Percentiles rank a stretch among this genome's conserved stretches.
Conservation (phyloP, 2,888 invertebrate genomes). For the Leptopilina syphax region DNA sequence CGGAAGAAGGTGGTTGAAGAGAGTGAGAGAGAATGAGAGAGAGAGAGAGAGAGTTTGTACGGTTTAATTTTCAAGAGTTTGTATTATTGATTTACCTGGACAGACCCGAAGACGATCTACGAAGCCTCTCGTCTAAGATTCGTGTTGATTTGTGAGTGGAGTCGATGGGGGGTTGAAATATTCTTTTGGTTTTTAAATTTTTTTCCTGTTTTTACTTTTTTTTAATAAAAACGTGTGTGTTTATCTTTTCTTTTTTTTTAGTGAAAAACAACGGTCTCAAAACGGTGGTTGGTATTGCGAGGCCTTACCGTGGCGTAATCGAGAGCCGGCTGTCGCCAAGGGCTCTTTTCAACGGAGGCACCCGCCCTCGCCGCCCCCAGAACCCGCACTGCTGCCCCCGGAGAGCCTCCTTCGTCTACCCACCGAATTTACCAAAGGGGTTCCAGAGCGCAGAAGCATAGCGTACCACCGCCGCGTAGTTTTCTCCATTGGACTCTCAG, state of each 20-base stretch:
- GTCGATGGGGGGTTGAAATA: slow-evolving; percentile 23
- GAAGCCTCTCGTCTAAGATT: slow-evolving; percentile 39
- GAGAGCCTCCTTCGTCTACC: slow-evolving; percentile 58
- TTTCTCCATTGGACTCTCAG: slow-evolving; percentile 2
- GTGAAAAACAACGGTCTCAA: background rate
- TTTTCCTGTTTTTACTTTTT: no score
- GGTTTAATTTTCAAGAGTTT: slow-evolving; percentile 36
- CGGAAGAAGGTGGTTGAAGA: background rate
- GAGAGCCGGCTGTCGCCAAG: slow-evolving; percentile 70
- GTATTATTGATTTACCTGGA: slow-evolving; percentile 41
- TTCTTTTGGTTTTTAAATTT: no score
- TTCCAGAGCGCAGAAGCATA: slow-evolving; percentile 60
- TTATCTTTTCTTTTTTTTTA: background rate
- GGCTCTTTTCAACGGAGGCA: slow-evolving; percentile 71
- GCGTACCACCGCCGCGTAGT: slow-evolving; percentile 49
- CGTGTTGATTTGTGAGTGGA: slow-evolving; percentile 40
- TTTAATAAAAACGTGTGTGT: no score
- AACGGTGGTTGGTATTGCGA: slow-evolving; percentile 10
- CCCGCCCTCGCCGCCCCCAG: slow-evolving; percentile 76
- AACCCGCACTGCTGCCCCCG: slow-evolving; percentile 75
- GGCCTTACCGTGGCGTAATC: slow-evolving; percentile 44
- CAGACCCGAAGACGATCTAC: slow-evolving; percentile 41
- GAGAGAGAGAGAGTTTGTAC: background rate
- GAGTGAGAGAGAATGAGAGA: no score
- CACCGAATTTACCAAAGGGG: slow-evolving; percentile 53